Conservation (phyloP, 2,888 invertebrate species). For the Chalcosyrphus nemorum region DNA sequence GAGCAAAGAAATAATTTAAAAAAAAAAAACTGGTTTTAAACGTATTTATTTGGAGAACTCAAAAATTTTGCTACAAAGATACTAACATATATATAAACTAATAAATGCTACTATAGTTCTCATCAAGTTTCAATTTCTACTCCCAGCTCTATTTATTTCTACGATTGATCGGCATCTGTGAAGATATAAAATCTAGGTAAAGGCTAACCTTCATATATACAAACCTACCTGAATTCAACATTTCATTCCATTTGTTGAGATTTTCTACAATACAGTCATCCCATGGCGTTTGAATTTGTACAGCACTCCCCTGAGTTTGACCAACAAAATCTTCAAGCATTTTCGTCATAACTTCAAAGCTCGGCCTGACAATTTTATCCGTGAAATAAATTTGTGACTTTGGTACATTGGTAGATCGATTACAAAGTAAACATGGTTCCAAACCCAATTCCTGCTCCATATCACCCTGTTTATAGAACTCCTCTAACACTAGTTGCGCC, state of each 20-base stretch:
- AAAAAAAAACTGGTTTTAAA: no score
- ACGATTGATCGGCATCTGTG: no score
- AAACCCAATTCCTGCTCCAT: conserved; percentile 93
- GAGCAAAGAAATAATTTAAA: no score
- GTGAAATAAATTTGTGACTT: conserved; percentile 98
- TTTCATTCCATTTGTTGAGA: conserved; percentile 62
- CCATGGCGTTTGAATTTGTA: conserved; percentile 90
- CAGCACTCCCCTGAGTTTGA: background rate
- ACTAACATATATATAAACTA: no score
- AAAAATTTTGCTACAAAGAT: no score
- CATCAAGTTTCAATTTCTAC: no score
- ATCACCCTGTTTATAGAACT: conserved; percentile 96
- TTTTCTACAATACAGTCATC: conserved; percentile 88
- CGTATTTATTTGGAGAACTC: no score
- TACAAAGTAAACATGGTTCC: conserved; percentile 96
- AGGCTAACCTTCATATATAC: no score
- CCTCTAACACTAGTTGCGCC: conserved; percentile 94
- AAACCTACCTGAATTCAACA: no score
- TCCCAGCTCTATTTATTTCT: no score
- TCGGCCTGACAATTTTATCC: conserved; percentile 98
- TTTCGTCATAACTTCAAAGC: conserved; percentile 84
- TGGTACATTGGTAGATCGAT: conserved; percentile 94
- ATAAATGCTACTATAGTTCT: no score
- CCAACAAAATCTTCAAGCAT: conserved; percentile 74
- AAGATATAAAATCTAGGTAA: no score